Base-by-base conservation (phyloP, 2,888 invertebrate genomes). In the Meandrusa payeni region DNA sequence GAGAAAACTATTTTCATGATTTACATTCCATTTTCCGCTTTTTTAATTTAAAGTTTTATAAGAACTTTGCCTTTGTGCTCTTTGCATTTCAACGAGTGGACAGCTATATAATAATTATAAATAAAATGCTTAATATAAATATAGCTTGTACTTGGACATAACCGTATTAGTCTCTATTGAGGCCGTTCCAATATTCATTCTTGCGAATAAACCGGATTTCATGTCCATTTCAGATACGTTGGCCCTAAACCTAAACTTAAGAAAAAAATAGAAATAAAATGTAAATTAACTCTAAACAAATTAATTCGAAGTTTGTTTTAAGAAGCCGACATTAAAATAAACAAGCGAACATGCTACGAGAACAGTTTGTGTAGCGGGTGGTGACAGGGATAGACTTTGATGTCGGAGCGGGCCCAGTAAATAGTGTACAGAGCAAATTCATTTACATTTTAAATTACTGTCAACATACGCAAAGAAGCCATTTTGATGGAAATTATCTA, bases 391-490 rank as follows among this genome's bases (percentile, higher is more conserved):
- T 13, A 38, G 12, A 38, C 38, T 38, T 28, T 28, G 38, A 31
- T 40, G 40, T 40, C 11, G 31, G 19, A 32, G 32, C 40, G 10
- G 23, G 31, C 11, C 17, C 10, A 19, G 31, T 12, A 40, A 40
- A 40, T 32, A 40, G 17, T 24, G 31, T 19, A 26, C 31, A 19
- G 24, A 40, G 40, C 10, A 26, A 36, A 24, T 4, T 24, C n/a
- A 40, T 40, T 32, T 40, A 40, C 40, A 40, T 40, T 40, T 40
- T 40, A 40, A 40, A 40, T 32, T 32, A 26, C 24, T 17, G 23
- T 24, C 24, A 24, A 40, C 40, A 19, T 4, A 17, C 29, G 13
- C 15, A 9, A 5, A 11, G 17, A 11, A 7, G 15, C 12, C 10
- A n/a, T 17, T 10, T 26, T 23, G 34, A 9, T 36, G 26, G 13